Evolutionary conservation across 2,888 invertebrate genomes (phyloP).

Genomic region (Sarcophaga rosellei): DNA sequence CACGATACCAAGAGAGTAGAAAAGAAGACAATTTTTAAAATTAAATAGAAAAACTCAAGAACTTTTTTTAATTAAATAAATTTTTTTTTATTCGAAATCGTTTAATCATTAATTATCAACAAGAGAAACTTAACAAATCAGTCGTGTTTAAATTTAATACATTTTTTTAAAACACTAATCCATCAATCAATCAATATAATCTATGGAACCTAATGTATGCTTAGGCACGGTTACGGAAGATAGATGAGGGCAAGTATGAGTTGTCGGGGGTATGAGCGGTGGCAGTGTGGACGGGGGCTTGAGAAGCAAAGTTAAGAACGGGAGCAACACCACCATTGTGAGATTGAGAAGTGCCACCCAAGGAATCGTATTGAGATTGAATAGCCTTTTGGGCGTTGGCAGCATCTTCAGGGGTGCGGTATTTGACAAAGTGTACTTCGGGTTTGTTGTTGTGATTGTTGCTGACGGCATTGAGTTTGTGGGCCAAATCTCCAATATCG

Average conservation of each 20-base stretch:
- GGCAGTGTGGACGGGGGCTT: conserved; percentile 66
- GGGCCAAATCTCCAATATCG: conserved; percentile 75
- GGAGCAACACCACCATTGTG: conserved; percentile 74
- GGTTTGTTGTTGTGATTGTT: conserved; percentile 75
- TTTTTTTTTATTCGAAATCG: conserved; percentile 44
- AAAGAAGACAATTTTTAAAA: no score
- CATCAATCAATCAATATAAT: conserved; percentile 12
- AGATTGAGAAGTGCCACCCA: background rate
- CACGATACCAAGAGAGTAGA: no score
- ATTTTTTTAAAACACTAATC: background rate
- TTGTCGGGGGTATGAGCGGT: conserved; percentile 69
- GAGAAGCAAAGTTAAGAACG: conserved; percentile 76
- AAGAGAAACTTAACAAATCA: conserved; percentile 55
- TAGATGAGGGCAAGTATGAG: conserved; percentile 73
- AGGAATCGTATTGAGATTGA: conserved; percentile 33
- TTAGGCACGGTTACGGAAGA: conserved; percentile 61
- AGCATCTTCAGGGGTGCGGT: conserved; percentile 78
- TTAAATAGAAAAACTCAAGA: background rate
- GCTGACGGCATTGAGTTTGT: conserved; percentile 74
- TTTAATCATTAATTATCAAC: conserved; percentile 50
- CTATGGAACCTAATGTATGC: background rate
- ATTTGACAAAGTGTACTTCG: conserved; percentile 76
- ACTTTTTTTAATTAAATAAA: background rate
- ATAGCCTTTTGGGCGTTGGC: conserved; percentile 77
- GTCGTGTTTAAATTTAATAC: conserved; percentile 10